Percentiles rank a stretch among this genome's conserved stretches.
These are phyloP conservation scores for Callorhinus ursinus DNA, from an alignment of 2,113 vertebrate genomes.

Conservation along the genomic window DNA sequence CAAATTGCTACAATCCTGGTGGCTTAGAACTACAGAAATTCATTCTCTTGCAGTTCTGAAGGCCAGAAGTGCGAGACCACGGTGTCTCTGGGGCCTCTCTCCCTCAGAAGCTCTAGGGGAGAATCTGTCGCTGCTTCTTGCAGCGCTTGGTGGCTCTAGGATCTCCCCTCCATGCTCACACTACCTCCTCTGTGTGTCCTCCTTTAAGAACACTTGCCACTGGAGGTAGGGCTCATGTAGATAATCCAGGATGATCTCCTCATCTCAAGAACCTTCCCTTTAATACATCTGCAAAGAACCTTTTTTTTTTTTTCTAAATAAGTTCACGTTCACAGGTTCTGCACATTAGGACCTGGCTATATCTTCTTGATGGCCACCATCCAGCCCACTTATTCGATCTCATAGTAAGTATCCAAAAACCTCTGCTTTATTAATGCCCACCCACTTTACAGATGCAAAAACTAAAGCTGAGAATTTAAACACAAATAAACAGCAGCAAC, in stretches of 20 bases:
- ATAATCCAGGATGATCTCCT: neutral
- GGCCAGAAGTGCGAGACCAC: neutral
- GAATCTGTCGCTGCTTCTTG: neutral
- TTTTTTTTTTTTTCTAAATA: neutral
- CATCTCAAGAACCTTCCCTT: neutral
- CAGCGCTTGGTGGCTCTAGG: neutral
- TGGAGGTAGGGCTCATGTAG: neutral
- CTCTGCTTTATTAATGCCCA: neutral
- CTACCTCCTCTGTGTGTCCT: neutral
- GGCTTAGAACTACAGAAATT: neutral
- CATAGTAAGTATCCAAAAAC: neutral
- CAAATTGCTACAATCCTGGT: neutral
- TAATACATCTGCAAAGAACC: neutral
- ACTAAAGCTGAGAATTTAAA: neutral
- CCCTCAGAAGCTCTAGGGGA: neutral
- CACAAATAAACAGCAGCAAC: neutral
- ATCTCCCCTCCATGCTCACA: neutral
- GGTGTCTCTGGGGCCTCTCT: rapidly evolving
- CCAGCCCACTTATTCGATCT: neutral
- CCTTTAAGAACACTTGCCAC: neutral
- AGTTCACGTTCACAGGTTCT: neutral
- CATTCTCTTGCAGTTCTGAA: neutral
- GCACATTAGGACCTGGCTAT: neutral
- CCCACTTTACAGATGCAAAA: neutral
- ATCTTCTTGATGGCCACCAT: neutral